Evolutionary conservation across 2,113 vertebrate species (phyloP).

Genomic region (Charina bottae): DNA sequence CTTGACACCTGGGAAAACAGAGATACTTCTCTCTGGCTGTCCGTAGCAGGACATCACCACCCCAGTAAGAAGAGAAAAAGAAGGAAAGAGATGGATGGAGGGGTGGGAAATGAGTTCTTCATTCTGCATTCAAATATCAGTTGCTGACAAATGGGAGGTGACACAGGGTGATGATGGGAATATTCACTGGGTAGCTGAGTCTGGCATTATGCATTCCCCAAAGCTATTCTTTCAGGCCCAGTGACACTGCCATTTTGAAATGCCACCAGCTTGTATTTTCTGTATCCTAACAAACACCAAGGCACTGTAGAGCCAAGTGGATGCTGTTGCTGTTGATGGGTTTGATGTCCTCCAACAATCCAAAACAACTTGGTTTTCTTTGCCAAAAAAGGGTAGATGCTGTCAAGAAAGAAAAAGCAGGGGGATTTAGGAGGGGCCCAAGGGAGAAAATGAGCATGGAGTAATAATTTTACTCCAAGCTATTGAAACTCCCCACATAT

Average conservation of each 20-base stretch:
- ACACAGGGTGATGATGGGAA: background rate
- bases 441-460: background rate
- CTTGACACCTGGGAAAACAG: background rate
- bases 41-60: background rate
- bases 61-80: background rate
- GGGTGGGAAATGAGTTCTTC: background rate
- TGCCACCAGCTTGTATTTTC: background rate
- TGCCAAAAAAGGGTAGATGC: background rate
- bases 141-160: background rate
- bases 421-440: background rate
- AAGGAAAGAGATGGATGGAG: background rate
- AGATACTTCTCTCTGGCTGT: background rate
- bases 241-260: background rate
- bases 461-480: background rate
- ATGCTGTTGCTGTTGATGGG: background rate
- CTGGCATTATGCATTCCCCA: background rate
- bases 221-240: background rate
- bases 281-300: background rate
- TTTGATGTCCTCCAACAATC: background rate
- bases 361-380: background rate
- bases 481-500: background rate
- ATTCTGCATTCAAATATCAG: background rate
- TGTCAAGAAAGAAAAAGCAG: background rate
- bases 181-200: background rate
- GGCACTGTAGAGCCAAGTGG: background rate